phyloP scores from a whole-genome alignment of 2,888 invertebrate species.

The Metallyticus violacea region DNA sequence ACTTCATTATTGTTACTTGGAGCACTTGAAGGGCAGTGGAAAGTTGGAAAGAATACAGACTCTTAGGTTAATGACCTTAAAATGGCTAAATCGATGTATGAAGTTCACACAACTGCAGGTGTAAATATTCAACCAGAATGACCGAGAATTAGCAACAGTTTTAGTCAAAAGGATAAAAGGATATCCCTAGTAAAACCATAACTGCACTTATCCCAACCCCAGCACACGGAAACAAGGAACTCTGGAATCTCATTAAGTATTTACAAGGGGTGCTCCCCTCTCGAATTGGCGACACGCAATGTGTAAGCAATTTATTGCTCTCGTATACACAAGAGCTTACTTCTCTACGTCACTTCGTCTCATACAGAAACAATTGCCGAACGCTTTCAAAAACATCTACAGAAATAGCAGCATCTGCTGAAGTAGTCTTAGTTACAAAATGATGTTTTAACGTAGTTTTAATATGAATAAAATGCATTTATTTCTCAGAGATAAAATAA shows the following conservation, averaged over 20 bases:
- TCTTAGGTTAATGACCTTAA: neutral
- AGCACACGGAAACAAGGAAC: neutral
- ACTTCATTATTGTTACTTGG: too few species aligned
- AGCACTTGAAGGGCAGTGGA: neutral
- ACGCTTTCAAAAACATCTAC: too few species aligned
- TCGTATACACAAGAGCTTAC: neutral
- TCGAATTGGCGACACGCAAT: neutral
- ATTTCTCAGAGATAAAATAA: too few species aligned
- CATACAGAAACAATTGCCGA: too few species aligned
- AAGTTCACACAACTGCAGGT: neutral
- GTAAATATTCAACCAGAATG: neutral
- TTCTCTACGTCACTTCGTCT: too few species aligned
- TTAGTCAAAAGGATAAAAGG: neutral
- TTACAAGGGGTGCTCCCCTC: neutral
- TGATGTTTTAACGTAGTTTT: too few species aligned
- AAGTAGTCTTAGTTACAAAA: too few species aligned
- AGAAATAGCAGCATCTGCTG: too few species aligned
- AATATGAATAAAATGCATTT: too few species aligned
- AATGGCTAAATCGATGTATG: neutral
- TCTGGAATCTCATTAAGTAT: neutral
- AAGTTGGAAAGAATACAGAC: neutral
- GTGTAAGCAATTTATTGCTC: neutral
- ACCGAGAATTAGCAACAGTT: too few species aligned
- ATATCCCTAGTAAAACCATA: neutral
- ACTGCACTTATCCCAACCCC: too few species aligned